Conservation (phyloP, 2,888 invertebrate species). For the Scaptomyza caliginosa region DNA sequence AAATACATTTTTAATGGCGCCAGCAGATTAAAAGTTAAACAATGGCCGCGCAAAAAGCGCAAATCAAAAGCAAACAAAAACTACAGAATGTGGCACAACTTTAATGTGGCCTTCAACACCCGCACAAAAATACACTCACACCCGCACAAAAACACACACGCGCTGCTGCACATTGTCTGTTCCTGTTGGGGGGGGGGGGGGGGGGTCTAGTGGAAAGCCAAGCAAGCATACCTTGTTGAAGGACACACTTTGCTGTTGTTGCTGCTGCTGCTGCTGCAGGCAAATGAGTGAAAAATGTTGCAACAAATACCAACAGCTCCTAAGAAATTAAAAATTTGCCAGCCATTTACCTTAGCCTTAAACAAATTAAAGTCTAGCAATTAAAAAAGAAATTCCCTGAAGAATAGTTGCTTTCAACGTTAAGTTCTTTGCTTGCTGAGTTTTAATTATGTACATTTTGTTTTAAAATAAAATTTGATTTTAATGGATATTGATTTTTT, state of each 20-base stretch:
- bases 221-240: constrained; percentile 22
- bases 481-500: background rate
- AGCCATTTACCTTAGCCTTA: constrained; percentile 20
- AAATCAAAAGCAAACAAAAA: constrained; percentile 63
- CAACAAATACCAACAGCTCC: constrained; percentile 34
- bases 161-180: constrained; percentile 53
- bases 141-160: background rate
- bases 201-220: too few species aligned
- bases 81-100: constrained; percentile 34
- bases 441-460: background rate
- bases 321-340: constrained; percentile 51
- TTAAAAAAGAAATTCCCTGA: constrained; percentile 1
- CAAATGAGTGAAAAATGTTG: constrained; percentile 35
- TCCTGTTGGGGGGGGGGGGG: constrained; percentile 34
- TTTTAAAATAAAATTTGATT: background rate
- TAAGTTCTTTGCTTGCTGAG: background rate
- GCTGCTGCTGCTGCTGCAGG: constrained; percentile 29
- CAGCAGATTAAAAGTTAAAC: constrained; percentile 45
- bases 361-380: constrained; percentile 5
- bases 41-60: constrained; percentile 48
- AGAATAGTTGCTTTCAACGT: background rate
- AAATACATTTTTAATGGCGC: constrained; percentile 61
- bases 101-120: constrained; percentile 70
- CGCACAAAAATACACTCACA: constrained; percentile 11
- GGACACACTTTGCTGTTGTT: constrained; percentile 20